A percentile compares a stretch with the other conserved stretches of the same genome.
Evolutionary conservation across 64 coral and sea anemone species (phyloP).

Genomic region (Trachythela sp.): DNA sequence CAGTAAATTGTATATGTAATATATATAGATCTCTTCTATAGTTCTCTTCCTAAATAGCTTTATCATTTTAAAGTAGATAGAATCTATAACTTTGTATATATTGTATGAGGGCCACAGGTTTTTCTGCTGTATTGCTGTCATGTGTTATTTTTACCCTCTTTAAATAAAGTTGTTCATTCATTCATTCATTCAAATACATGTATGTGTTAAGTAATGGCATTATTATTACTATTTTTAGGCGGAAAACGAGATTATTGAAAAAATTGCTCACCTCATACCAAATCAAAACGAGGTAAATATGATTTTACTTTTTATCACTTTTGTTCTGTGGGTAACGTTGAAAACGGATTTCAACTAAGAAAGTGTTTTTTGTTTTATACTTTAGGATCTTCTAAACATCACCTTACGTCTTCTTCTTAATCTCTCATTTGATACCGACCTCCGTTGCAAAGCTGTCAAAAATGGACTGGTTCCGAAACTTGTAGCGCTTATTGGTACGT

Average conservation of each 20-base stretch:
- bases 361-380: slow-evolving; percentile 1
- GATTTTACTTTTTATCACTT: neutral
- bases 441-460: slow-evolving; percentile 78
- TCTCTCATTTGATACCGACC: slow-evolving; percentile 84
- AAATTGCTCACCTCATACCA: slow-evolving; percentile 35
- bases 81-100: no score
- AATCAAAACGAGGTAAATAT: slow-evolving; percentile 55
- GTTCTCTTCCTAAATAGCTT: no score
- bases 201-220: neutral
- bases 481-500: slow-evolving; percentile 83
- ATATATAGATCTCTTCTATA: no score
- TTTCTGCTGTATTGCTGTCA: no score
- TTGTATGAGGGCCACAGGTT: no score
- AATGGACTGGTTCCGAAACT: slow-evolving; percentile 93
- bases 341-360: no score
- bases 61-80: no score
- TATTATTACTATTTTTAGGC: slow-evolving; percentile 10
- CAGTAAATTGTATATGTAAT: no score
- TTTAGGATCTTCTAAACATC: slow-evolving; percentile 90
- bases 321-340: neutral
- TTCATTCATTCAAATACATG: no score
- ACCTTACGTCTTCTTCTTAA: slow-evolving; percentile 81
- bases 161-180: no score
- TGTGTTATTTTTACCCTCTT: no score
- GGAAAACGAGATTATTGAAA: slow-evolving; percentile 47